A percentile compares a stretch with the other conserved stretches of the same genome.
Evolutionary conservation across 2,888 invertebrate species (phyloP).

Genomic region (Byasa hedistus): DNA sequence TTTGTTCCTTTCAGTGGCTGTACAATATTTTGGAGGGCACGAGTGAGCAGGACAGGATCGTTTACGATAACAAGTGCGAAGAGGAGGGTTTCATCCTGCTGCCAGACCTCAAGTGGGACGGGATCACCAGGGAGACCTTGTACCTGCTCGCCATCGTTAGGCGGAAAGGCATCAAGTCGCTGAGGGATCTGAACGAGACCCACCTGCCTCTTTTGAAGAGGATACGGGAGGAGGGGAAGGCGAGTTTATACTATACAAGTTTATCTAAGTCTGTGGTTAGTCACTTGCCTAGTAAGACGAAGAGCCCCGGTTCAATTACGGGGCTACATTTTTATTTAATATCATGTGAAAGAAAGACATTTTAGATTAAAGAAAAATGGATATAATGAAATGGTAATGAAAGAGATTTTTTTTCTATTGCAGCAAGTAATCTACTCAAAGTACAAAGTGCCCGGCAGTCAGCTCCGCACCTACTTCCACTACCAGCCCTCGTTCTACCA

Average conservation of each 20-base stretch:
- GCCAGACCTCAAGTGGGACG: slow-evolving; percentile 98
- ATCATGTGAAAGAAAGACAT: no score
- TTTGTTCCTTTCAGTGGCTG: slow-evolving; percentile 89
- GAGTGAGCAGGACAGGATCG: slow-evolving; percentile 92
- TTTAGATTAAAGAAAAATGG: no score
- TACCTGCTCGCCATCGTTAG: slow-evolving; percentile 91
- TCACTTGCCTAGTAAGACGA: no score
- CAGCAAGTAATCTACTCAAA: slow-evolving; percentile 88
- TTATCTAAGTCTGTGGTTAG: no score
- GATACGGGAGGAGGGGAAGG: slow-evolving; percentile 86
- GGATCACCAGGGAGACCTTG: slow-evolving; percentile 85
- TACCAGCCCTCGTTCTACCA: slow-evolving; percentile 99
- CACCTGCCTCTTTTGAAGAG: slow-evolving; percentile 92
- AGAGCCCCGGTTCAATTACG: no score
- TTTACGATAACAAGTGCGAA: slow-evolving; percentile 84
- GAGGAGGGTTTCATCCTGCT: slow-evolving; percentile 91
- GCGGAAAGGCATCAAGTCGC: slow-evolving; percentile 86
- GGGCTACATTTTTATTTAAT: no score
- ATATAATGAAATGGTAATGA: no score
- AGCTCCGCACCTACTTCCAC: slow-evolving; percentile 92
- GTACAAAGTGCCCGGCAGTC: slow-evolving; percentile 84
- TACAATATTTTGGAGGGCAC: slow-evolving; percentile 96
- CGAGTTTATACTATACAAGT: slow-evolving; percentile 49
- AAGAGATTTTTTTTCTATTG: slow-evolving; percentile 42
- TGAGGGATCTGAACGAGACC: slow-evolving; percentile 88